Conservation (phyloP, 1,140 invertebrate species). For the Drosophila ogumai region DNA sequence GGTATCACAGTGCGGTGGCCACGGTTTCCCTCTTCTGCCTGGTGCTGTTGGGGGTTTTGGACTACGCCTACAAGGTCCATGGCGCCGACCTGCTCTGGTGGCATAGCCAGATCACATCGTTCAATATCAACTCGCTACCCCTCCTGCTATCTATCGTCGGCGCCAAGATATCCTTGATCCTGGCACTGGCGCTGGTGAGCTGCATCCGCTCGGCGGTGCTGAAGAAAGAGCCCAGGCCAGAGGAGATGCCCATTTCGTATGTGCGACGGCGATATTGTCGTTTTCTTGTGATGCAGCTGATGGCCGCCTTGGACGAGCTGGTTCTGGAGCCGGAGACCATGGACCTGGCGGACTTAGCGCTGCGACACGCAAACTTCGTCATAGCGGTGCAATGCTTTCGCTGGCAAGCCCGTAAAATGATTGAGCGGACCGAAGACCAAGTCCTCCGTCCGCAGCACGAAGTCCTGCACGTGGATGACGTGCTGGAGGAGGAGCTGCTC, state of each 20-base stretch:
- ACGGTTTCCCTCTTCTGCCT: neutral
- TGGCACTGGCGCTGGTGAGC: conserved; percentile 30
- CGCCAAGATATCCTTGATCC: conserved; percentile 36
- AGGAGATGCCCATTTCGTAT: conserved; percentile 17
- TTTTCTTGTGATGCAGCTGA: conserved; percentile 57
- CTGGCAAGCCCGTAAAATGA: conserved; percentile 46
- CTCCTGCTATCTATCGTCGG: conserved; percentile 23
- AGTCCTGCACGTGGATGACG: conserved; percentile 35
- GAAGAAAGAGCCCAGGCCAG: neutral
- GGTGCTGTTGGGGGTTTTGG: conserved; percentile 18
- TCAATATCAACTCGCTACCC: conserved; percentile 24
- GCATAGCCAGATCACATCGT: neutral
- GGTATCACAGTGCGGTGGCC: conserved; percentile 26
- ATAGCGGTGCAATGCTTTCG: conserved; percentile 45
- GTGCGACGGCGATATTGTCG: conserved; percentile 49
- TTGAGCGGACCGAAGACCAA: conserved; percentile 40
- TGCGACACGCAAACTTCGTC: conserved; percentile 12
- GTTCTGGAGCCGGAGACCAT: neutral
- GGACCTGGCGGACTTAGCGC: neutral
- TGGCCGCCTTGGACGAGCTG: conserved; percentile 42
- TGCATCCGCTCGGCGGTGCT: neutral
- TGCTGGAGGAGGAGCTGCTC: conserved; percentile 33
- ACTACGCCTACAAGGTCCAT: conserved; percentile 19
- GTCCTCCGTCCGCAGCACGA: conserved; percentile 28
- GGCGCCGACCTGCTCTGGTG: conserved; percentile 50